Conservation (phyloP, 2,888 invertebrate genomes). For the Resseliella maxima region DNA sequence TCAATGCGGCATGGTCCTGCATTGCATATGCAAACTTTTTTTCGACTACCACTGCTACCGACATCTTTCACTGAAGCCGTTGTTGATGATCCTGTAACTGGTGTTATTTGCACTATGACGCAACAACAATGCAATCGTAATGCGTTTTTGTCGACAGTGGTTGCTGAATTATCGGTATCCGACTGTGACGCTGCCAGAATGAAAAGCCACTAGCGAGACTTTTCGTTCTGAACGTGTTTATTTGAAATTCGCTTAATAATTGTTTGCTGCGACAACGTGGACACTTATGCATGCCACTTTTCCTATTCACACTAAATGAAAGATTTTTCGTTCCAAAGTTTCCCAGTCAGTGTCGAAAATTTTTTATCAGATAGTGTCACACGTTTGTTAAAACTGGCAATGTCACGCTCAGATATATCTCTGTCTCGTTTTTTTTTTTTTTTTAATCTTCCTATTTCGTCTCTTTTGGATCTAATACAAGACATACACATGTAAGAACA, state of each 20-base stretch:
- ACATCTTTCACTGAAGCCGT: conserved; percentile 65
- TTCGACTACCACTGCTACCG: conserved; percentile 61
- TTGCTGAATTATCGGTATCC: conserved; percentile 63
- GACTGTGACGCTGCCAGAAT: conserved; percentile 68
- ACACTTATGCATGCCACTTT: conserved; percentile 46
- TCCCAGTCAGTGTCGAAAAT: background rate
- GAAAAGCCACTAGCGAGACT: conserved; percentile 61
- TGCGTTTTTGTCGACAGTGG: conserved; percentile 67
- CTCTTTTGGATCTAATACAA: too few species aligned
- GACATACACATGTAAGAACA: background rate
- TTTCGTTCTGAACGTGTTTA: conserved; percentile 53
- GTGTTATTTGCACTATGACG: conserved; percentile 69
- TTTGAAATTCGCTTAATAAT: background rate
- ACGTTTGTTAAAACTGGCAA: background rate
- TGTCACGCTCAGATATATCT: conserved; percentile 17
- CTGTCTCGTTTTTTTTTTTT: background rate
- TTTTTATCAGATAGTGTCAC: conserved; percentile 7
- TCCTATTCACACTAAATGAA: too few species aligned
- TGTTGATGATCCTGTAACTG: conserved; percentile 63
- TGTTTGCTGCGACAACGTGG: background rate
- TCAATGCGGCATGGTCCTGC: conserved; percentile 63
- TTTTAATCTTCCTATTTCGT: background rate
- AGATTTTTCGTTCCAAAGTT: too few species aligned
- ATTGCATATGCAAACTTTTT: conserved; percentile 67
- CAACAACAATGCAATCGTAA: conserved; percentile 69